A percentile compares a stretch with the other conserved stretches of the same genome.
These are phyloP conservation scores for Paedocypris sp. DNA, from an alignment of 2,113 vertebrate species.

Conservation along the genomic window DNA sequence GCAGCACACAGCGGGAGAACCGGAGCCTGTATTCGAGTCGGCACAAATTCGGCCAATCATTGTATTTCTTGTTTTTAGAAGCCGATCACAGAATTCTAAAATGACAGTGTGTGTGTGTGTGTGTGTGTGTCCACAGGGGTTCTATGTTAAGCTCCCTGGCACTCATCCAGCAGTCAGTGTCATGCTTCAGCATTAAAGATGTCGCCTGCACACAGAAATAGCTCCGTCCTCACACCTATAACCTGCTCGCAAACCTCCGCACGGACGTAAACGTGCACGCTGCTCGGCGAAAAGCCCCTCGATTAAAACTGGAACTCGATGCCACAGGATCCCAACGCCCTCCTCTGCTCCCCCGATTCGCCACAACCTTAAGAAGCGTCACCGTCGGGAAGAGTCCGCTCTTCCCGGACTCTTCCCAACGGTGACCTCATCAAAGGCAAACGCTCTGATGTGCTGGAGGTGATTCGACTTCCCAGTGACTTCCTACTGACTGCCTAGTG, in stretches of 20 bases:
- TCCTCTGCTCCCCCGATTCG: slow-evolving; percentile 17
- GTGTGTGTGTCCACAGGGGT: neutral
- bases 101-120: neutral
- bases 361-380: slow-evolving; percentile 21
- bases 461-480: too few relatives aligned
- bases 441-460: neutral
- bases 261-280: neutral
- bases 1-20: neutral
- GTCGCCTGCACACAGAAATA: neutral
- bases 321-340: neutral
- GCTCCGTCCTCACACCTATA: neutral
- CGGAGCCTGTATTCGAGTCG: neutral
- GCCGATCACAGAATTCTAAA: too few relatives aligned
- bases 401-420: too few relatives aligned
- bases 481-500: too few relatives aligned
- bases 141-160: neutral
- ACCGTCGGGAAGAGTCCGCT: too few relatives aligned
- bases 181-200: slow-evolving; percentile 16
- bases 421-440: too few relatives aligned
- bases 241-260: neutral
- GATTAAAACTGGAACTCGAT: slow-evolving; percentile 21
- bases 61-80: slow-evolving; percentile 5
- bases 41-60: slow-evolving; percentile 7
- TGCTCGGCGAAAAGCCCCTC: neutral
- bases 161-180: slow-evolving; percentile 3